Conservation (phyloP, 2,888 invertebrate species). For the Diaphora mendica region DNA sequence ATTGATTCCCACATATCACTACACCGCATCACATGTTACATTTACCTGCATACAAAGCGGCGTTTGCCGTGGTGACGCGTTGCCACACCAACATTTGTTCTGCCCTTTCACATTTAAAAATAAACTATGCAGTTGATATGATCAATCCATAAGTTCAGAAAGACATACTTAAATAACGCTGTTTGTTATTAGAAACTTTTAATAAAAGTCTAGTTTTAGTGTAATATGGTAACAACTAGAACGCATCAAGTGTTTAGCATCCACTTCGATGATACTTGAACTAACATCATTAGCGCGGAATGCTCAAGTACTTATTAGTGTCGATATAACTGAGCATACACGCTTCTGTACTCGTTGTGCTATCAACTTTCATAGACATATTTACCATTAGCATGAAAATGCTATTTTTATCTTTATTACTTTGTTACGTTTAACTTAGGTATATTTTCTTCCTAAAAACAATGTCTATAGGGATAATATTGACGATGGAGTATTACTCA, state of each 20-base stretch:
- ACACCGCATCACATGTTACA: too few species aligned
- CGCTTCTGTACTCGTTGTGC: neutral
- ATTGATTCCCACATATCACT: too few species aligned
- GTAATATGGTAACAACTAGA: neutral
- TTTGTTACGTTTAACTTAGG: neutral
- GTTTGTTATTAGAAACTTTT: neutral
- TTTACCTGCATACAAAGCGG: too few species aligned
- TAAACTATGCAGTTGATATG: too few species aligned
- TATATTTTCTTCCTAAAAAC: neutral
- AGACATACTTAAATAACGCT: neutral
- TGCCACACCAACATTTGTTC: too few species aligned
- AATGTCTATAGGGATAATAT: neutral
- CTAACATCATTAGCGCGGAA: slow-evolving; percentile 25
- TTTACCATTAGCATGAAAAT: neutral
- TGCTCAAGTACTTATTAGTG: slow-evolving; percentile 15
- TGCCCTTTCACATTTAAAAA: too few species aligned
- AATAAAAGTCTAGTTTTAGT: neutral
- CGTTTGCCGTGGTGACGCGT: too few species aligned
- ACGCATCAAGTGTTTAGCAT: neutral
- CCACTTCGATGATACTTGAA: slow-evolving; percentile 17
- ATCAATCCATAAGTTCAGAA: too few species aligned
- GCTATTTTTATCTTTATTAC: neutral
- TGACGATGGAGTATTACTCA: neutral
- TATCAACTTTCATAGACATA: neutral
- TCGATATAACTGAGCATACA: neutral